Conservation (phyloP, 2,888 invertebrate genomes). For the Oligia strigilis region DNA sequence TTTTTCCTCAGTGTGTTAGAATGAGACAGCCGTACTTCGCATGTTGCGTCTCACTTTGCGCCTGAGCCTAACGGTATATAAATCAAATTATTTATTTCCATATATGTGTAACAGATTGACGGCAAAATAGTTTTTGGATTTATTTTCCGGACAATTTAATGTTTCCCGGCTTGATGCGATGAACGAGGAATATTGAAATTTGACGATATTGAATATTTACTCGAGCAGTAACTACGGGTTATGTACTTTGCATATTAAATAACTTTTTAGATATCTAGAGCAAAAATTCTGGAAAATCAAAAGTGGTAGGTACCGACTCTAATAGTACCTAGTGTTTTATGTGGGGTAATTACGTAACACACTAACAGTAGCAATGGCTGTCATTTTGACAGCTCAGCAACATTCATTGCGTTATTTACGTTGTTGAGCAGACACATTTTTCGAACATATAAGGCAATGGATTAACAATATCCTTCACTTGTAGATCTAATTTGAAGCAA, state of each 20-base stretch:
- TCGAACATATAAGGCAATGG: no score
- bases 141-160: conserved; percentile 36
- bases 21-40: conserved; percentile 3
- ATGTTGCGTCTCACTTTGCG: conserved; percentile 1
- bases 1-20: conserved; percentile 1
- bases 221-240: not conserved
- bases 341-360: no score
- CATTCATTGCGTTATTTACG: no score
- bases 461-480: no score
- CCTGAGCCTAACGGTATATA: conserved; percentile 11
- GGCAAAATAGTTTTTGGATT: conserved; percentile 29
- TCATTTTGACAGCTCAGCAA: no score
- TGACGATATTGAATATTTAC: not conserved
- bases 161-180: not conserved
- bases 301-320: not conserved
- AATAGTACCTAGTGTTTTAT: not conserved
- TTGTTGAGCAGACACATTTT: no score
- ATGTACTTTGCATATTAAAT: not conserved
- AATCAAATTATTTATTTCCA: conserved; percentile 36
- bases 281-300: not conserved
- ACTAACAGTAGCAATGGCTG: no score
- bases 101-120: conserved; percentile 12
- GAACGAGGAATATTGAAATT: not conserved
- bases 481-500: no score
- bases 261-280: not conserved